Percentiles rank a stretch among this genome's conserved stretches.
These are phyloP conservation scores for Lycorma delicatula DNA, from an alignment of 1,140 invertebrate species.

Conservation along the genomic window DNA sequence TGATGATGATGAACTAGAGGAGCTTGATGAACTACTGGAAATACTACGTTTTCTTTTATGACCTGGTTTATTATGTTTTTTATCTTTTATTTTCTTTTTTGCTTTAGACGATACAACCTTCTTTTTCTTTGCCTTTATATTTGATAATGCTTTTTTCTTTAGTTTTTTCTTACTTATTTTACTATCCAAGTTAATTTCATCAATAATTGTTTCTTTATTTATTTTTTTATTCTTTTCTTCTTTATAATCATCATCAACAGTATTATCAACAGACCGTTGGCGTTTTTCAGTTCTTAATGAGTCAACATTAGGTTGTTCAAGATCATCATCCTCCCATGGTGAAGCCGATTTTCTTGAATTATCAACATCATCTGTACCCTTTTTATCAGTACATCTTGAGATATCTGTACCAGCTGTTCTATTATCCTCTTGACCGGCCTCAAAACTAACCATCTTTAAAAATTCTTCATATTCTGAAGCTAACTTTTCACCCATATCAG, in stretches of 20 bases:
- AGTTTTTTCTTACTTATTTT: constrained; percentile 1
- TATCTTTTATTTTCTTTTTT: constrained; percentile 15
- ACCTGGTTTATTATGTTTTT: constrained; percentile 10
- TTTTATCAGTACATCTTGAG: background rate
- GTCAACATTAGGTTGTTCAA: constrained; percentile 1
- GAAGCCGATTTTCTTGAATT: background rate
- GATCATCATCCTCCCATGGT: constrained; percentile 10
- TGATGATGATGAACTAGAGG: constrained; percentile 7
- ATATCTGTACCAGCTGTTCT: background rate
- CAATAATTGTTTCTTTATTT: background rate
- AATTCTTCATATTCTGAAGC: constrained; percentile 20
- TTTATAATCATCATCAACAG: no score
- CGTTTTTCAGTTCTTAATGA: background rate
- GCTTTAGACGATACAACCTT: constrained; percentile 12
- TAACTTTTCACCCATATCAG: constrained; percentile 11
- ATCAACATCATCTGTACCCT: background rate
- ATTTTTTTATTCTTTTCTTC: constrained; percentile 7
- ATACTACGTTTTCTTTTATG: constrained; percentile 12
- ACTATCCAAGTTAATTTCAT: background rate
- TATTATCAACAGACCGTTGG: background rate
- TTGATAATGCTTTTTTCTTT: background rate
- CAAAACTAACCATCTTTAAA: constrained; percentile 18
- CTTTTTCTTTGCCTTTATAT: constrained; percentile 6
- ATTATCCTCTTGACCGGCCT: background rate
- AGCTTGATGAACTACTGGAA: constrained; percentile 9